Percentiles rank a stretch among this genome's conserved stretches.
Evolutionary conservation across 2,113 vertebrate species (phyloP).

Genomic region (Numida meleagris): DNA sequence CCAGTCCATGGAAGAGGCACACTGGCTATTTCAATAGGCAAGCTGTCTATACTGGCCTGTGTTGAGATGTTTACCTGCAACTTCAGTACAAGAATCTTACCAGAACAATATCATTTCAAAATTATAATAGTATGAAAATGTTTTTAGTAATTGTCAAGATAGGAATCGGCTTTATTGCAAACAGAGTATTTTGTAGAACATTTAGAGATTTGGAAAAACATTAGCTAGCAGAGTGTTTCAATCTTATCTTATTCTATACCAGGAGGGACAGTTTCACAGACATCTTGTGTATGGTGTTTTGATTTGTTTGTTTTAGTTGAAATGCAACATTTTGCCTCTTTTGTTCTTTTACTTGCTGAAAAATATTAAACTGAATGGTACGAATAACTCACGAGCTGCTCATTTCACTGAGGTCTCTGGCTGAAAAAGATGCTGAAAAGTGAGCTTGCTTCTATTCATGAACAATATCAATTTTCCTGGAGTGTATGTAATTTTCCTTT

Average conservation of each 20-base stretch:
- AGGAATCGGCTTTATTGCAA: neutral
- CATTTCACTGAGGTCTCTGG: neutral
- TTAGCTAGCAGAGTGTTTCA: neutral
- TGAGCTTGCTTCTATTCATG: neutral
- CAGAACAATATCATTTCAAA: neutral
- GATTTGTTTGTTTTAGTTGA: slow-evolving; percentile 43
- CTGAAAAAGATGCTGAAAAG: slow-evolving; percentile 25
- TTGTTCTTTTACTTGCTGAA: neutral
- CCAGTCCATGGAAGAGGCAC: neutral
- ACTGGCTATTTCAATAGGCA: neutral
- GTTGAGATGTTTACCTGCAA: neutral
- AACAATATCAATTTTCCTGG: neutral
- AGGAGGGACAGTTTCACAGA: slow-evolving; percentile 22
- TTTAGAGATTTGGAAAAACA: neutral
- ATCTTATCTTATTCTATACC: neutral
- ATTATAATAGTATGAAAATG: neutral
- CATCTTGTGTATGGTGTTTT: neutral
- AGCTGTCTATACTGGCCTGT: neutral
- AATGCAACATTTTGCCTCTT: neutral
- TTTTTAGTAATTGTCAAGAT: neutral
- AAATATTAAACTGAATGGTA: slow-evolving; percentile 37
- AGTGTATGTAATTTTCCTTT: neutral
- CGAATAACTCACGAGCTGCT: slow-evolving; percentile 31
- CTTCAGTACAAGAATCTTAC: neutral
- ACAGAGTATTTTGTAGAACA: neutral